Evolutionary conservation across 2,888 invertebrate genomes (phyloP), one percentile per base, ranked within the genome.

Genomic region (Enchytraeus crypticus): DNA sequence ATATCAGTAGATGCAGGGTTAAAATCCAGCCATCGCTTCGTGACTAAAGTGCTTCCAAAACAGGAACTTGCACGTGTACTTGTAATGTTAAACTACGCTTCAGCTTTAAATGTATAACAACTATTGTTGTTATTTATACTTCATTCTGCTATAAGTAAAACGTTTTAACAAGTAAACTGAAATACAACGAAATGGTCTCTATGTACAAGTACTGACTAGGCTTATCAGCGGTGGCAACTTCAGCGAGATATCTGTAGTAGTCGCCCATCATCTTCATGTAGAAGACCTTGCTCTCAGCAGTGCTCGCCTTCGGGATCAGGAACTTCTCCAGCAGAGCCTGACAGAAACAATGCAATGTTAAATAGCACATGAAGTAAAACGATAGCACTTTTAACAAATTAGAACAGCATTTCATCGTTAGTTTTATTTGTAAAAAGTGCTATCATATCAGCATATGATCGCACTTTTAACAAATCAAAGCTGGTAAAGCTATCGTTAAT

Each of bases 231-330:
- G 56, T 92, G 82, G n/a, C n/a, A n/a, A n/a, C n/a, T n/a, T n/a
- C n/a, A n/a, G n/a, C n/a, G n/a, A n/a, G n/a, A n/a, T n/a, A 98
- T 87, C 98, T 90, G 86, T 92, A 96, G 86, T 97, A 97, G 84
- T 97, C 97, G 79, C 97, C 97, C 85, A 97, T 97, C 97, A 97
- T 97, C 88, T 97, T 97, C 83, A 96, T 88, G 86, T 98, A 98
- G 84, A 97, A 97, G 81, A 98, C 97, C 89, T 95, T 95, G 83
- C 92, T 92, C 85, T 96, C 95, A 80, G 92, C 89, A 84, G 90
- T 92, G 84, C 90, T 92, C 82, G 96, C 95, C 87, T 95, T 95
- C 81, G 93, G 91, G 83, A 98, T 95, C 83, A 98, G 88, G 86
- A 89, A 91, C 85, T 95, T 92, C 85, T 96, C 95, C 81, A 96